Evolutionary conservation across 2,797 vertebrate species (phyloP), one percentile per base, ranked within the genome.

Genomic region (Clamator glandarius): DNA sequence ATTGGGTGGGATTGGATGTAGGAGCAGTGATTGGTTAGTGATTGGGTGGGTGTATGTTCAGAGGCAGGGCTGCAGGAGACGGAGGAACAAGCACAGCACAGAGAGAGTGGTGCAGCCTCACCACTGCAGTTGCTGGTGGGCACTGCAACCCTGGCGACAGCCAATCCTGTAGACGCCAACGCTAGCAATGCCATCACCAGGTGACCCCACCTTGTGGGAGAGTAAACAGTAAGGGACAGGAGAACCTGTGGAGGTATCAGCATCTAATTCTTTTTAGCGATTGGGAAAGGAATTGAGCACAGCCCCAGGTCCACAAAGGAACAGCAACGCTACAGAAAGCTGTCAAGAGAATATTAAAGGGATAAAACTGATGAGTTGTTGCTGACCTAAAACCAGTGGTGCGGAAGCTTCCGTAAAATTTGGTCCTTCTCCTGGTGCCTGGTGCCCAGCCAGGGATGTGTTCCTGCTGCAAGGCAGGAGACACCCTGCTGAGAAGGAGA

Each of bases 91-190:
- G n/a, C 11, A 8, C 21, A 74, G 61, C 28, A 24, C 7, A 48
- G n/a, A 72, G 12, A 51, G 14, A 35, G 24, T 8, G 11, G 31
- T 41, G 54, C 44, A 84, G 73, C 48, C 26, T 55, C 8, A 5
- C 23, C 55, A 11, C 62, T 3, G 1, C 2, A 3, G 42, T 25
- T 4, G 0, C 31, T 3, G 0, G 0, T n/a, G 21, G 20, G 14
- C 42, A 44, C 48, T 21, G 3, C 14, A 50, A 1, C 29, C 7
- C 44, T 5, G 21, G 58, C 51, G 78, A 61, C 61, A 70, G 9
- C 2, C 2, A 51, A 46, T 23, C 13, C 26, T 2, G 0, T 33
- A 68, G 69, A 29, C 20, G 31, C 6, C n/a, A 70, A 0, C 1
- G 0, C 16, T 52, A 44, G 52, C 2, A 2, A 52, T 31, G 58